These are phyloP conservation scores for Leptatherina wallacei DNA, from an alignment of 2,797 vertebrate genomes.

Conservation along the genomic window DNA sequence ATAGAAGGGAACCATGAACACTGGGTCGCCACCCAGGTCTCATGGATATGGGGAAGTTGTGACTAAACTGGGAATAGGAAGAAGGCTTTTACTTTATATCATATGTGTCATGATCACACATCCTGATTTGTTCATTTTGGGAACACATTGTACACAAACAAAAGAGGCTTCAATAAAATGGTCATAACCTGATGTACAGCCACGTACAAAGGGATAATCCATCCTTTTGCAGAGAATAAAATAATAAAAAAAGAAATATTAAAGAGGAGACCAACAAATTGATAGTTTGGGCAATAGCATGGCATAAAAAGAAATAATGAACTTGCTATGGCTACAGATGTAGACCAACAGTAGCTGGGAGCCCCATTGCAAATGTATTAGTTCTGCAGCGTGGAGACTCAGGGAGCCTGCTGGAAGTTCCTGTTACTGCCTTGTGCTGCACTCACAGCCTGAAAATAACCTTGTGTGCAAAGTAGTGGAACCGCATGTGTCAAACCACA, in stretches of 20 bases:
- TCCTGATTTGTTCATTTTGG: slow-evolving; percentile 86
- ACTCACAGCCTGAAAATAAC: slow-evolving; percentile 84
- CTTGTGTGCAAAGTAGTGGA: slow-evolving; percentile 70
- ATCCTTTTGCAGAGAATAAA: slow-evolving; percentile 4
- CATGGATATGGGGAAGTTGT: slow-evolving; percentile 88
- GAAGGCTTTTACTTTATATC: slow-evolving; percentile 82
- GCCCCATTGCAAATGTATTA: slow-evolving; percentile 24
- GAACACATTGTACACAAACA: slow-evolving; percentile 77
- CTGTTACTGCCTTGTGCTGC: slow-evolving; percentile 68
- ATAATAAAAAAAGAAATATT: neutral
- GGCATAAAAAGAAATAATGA: slow-evolving; percentile 8
- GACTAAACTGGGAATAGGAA: slow-evolving; percentile 85
- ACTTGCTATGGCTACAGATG: neutral
- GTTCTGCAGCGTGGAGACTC: slow-evolving; percentile 63
- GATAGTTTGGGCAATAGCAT: neutral
- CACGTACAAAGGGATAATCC: slow-evolving; percentile 10
- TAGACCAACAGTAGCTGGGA: slow-evolving; percentile 21
- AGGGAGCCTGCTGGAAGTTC: slow-evolving; percentile 68
- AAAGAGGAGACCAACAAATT: neutral
- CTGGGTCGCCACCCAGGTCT: slow-evolving; percentile 69
- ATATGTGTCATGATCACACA: slow-evolving; percentile 83
- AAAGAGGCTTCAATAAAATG: slow-evolving; percentile 54
- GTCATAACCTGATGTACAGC: slow-evolving; percentile 13
- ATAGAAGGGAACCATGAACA: slow-evolving; percentile 79
- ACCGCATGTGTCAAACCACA: slow-evolving; percentile 77